Conservation (phyloP, 2,113 vertebrate genomes). For the Gymnobelideus leadbeateri region DNA sequence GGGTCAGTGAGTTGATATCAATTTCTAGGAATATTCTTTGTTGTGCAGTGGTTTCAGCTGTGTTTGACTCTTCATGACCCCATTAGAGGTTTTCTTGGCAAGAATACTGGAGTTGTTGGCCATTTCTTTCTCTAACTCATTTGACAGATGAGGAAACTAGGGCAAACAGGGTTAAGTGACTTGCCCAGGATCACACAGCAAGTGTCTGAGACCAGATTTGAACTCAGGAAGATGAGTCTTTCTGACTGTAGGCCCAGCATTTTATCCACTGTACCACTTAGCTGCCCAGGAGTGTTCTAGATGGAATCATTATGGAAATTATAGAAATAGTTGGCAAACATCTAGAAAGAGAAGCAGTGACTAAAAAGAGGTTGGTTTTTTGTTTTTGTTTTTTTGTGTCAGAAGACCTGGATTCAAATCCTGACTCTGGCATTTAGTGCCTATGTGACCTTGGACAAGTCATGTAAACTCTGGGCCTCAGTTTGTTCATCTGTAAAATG, state of each 20-base stretch:
- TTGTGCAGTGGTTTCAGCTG: not conserved
- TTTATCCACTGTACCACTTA: not conserved
- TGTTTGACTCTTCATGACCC: not conserved
- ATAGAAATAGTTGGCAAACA: not conserved
- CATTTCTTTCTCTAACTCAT: not conserved
- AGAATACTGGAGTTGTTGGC: not conserved
- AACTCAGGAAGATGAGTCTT: not conserved
- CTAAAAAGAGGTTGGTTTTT: not conserved
- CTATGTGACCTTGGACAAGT: not conserved
- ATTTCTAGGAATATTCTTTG: not conserved
- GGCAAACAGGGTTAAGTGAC: not conserved
- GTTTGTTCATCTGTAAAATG: slow-evolving; percentile 15
- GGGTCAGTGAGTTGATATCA: not conserved
- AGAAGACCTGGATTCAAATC: not conserved
- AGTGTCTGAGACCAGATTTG: not conserved
- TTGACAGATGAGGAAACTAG: not conserved
- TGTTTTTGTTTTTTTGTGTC: not conserved
- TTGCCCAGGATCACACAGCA: not conserved
- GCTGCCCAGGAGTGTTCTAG: not conserved
- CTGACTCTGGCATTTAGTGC: not conserved
- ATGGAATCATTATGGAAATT: not conserved
- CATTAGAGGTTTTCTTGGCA: not conserved
- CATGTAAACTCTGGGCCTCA: not conserved
- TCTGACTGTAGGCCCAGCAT: not conserved
- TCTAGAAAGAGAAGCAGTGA: not conserved